Percentiles rank a stretch among this genome's conserved stretches.
phyloP scores from a whole-genome alignment of 2,888 invertebrate species.

The Esperia sulphurella region DNA sequence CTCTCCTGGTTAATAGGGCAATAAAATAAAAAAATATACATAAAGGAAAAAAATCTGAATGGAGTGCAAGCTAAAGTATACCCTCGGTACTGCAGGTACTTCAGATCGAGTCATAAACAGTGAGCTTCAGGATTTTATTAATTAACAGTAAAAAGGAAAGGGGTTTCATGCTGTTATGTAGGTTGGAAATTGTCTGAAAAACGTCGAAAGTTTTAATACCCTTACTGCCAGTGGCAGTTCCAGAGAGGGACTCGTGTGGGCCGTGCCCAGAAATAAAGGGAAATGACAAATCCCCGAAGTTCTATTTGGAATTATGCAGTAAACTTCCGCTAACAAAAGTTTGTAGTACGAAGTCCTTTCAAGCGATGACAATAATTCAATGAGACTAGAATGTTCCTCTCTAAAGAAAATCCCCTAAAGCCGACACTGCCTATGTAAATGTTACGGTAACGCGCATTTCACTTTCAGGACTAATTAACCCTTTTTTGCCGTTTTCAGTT shows the following conservation, averaged over 20 bases:
- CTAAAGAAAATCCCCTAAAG: too few species aligned
- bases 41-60: conserved; percentile 37
- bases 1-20: conserved; percentile 59
- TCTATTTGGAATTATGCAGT: too few species aligned
- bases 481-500: conserved; percentile 70
- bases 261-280: not conserved
- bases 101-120: conserved; percentile 28
- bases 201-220: conserved; percentile 9
- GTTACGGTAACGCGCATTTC: conserved; percentile 21
- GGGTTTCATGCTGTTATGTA: conserved; percentile 25
- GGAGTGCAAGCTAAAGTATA: conserved; percentile 29
- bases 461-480: conserved; percentile 6
- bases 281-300: not conserved
- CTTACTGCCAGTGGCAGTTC: not conserved
- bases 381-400: too few species aligned
- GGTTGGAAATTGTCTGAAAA: conserved; percentile 22
- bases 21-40: conserved; percentile 58
- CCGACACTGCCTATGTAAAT: conserved; percentile 3
- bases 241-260: not conserved
- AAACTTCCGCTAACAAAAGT: too few species aligned
- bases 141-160: conserved; percentile 42
- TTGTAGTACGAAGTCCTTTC: too few species aligned
- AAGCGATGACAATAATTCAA: too few species aligned
- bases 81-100: conserved; percentile 11
- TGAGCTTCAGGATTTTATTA: conserved; percentile 36